phyloP scores from a whole-genome alignment of 2,888 invertebrate species.

The Hirtodrosophila duncani region DNA sequence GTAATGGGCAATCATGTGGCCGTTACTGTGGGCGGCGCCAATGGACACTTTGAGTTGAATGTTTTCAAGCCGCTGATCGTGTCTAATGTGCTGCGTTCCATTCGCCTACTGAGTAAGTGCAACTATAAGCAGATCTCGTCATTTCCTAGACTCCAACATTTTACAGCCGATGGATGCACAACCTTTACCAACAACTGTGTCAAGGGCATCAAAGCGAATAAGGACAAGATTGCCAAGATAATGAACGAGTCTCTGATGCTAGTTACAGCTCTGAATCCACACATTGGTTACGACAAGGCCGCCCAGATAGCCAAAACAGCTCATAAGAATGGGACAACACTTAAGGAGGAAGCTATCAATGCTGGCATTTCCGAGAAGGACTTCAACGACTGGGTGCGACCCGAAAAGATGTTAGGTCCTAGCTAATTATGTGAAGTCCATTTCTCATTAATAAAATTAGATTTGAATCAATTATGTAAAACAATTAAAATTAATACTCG shows the following conservation, averaged over 20 bases:
- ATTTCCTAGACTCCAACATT: too few species aligned
- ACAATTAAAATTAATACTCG: too few species aligned
- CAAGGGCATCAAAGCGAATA: conserved; percentile 87
- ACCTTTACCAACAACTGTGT: conserved; percentile 93
- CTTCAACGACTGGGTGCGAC: conserved; percentile 93
- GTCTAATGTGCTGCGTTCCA: conserved; percentile 92
- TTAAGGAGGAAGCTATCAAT: conserved; percentile 92
- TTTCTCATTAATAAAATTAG: conserved; percentile 10
- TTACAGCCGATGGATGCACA: conserved; percentile 84
- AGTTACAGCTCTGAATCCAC: conserved; percentile 96
- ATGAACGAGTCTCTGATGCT: conserved; percentile 96
- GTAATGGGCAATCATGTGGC: conserved; percentile 99
- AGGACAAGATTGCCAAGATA: conserved; percentile 85
- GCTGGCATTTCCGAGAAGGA: conserved; percentile 87
- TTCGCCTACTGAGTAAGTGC: conserved; percentile 85
- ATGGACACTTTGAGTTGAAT: conserved; percentile 98
- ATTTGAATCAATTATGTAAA: too few species aligned
- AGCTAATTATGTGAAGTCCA: too few species aligned
- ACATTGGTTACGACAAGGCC: conserved; percentile 97
- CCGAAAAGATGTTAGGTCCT: conserved; percentile 92
- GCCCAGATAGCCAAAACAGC: conserved; percentile 97
- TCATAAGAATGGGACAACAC: conserved; percentile 90
- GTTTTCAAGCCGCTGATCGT: conserved; percentile 98
- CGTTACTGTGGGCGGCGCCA: conserved; percentile 92
- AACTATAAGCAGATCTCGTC: too few species aligned